Base-by-base conservation (phyloP, 2,888 invertebrate species). In the Meiosimyza decipiens region DNA sequence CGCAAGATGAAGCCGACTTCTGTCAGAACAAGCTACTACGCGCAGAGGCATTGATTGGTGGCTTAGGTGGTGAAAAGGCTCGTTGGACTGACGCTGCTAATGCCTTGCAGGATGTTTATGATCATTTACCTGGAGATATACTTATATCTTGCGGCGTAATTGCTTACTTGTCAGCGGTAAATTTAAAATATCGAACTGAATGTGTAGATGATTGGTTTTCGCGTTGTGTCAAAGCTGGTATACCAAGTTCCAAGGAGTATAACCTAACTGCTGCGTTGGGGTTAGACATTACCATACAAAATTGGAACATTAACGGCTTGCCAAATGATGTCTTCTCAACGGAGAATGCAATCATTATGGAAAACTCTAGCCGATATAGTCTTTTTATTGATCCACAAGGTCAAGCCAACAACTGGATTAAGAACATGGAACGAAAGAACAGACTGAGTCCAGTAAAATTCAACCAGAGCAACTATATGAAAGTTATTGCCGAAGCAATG, bases 381-480 rank as follows among this genome's bases (percentile, higher is more conserved):
- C 89, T 97, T 51, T 93, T 97, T 85, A 94, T 97, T 77, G 97
- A 97, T 88, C 97, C 97, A 0, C 96, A 97, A 87, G 94, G 93
- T 12, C 96, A 97, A 84, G 97, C 96, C 49, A 95, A 95, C 83
- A 95, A 94, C 84, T 97, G 96, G 96, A 92, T 97, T 51, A 92
- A 94, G 79, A 94, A 94, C 80, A 93, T 95, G 93, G 96, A 95
- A 84, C 84, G 88, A 75, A 78, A 82, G 59, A 86, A 87, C 80
- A 84, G 84, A 0, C 72, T 87, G 1, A 82, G 80, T 40, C 81
- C 83, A 1, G 83, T 87, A 3, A 86, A 87, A 74, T 87, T 87
- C 69, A 86, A 85, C 69, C 87, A 88, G 76, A 70, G 81, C 18
- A 83, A 86, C 74, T 88, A 86, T 71, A 87, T 87, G 86, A 86